A percentile compares a stretch with the other conserved stretches of the same genome.
These are phyloP conservation scores for Heliconius melpomene DNA, from an alignment of 1,140 invertebrate species.

Conservation along the genomic window DNA sequence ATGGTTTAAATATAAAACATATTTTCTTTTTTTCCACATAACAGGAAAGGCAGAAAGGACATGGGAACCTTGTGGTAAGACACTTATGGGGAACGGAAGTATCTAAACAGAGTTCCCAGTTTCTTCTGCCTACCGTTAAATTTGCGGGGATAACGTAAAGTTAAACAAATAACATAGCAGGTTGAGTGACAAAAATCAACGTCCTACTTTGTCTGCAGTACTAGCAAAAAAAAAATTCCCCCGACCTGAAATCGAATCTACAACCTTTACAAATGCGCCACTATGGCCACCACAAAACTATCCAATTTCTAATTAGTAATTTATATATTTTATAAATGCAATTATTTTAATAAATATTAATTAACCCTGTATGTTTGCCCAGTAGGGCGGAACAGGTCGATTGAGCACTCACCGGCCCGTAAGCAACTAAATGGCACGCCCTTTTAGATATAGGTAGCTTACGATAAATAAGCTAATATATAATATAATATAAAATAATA, in stretches of 20 bases:
- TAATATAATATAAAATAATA: neutral
- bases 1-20: neutral
- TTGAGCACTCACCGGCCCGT: conserved; percentile 42
- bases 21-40: neutral
- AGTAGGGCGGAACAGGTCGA: conserved; percentile 25
- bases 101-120: too few relatives aligned
- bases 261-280: neutral
- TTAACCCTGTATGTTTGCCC: conserved; percentile 21
- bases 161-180: too few relatives aligned
- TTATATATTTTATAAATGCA: neutral
- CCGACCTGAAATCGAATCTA: too few relatives aligned
- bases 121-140: too few relatives aligned
- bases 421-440: conserved; percentile 44
- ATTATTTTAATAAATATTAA: conserved; percentile 7
- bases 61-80: too few relatives aligned
- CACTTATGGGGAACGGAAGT: too few relatives aligned
- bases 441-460: conserved; percentile 20
- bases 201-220: too few relatives aligned
- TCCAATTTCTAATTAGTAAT: neutral
- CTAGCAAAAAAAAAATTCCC: too few relatives aligned
- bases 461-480: neutral
- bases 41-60: too few relatives aligned
- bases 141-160: too few relatives aligned
- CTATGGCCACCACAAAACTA: neutral
- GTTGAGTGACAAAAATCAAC: too few relatives aligned